These are phyloP conservation scores for Threskiornis aethiopicus DNA, from an alignment of 2,797 vertebrate species.

Conservation along the genomic window DNA sequence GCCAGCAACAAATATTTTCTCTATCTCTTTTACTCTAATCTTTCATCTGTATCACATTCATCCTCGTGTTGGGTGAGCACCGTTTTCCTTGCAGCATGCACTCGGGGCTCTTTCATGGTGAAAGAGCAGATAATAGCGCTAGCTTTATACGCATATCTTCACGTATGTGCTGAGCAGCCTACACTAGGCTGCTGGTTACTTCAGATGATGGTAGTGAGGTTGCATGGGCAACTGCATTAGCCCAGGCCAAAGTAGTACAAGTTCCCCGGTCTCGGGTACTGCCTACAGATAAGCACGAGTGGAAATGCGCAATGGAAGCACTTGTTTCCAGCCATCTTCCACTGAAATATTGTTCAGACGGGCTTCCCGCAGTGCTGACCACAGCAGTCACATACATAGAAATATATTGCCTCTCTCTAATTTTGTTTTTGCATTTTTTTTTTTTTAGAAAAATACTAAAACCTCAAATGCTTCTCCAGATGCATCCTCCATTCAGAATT, in stretches of 20 bases:
- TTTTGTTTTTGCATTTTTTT: neutral
- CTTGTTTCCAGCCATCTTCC: neutral
- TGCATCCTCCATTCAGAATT: neutral
- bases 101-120: neutral
- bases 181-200: neutral
- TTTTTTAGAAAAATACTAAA: neutral
- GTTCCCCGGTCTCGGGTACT: neutral
- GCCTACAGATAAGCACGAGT: neutral
- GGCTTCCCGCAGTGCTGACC: neutral
- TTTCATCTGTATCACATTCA: neutral
- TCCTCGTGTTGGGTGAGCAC: neutral
- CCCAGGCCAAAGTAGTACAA: neutral
- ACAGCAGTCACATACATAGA: fast-evolving
- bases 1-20: neutral
- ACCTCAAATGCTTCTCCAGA: neutral
- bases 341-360: neutral
- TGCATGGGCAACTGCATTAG: neutral
- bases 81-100: neutral
- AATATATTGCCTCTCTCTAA: neutral
- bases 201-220: neutral
- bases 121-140: neutral
- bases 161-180: neutral
- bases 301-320: neutral
- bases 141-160: neutral
- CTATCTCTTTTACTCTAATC: neutral